Conservation (phyloP, 2,113 vertebrate genomes). For the Burhinus oedicnemus region DNA sequence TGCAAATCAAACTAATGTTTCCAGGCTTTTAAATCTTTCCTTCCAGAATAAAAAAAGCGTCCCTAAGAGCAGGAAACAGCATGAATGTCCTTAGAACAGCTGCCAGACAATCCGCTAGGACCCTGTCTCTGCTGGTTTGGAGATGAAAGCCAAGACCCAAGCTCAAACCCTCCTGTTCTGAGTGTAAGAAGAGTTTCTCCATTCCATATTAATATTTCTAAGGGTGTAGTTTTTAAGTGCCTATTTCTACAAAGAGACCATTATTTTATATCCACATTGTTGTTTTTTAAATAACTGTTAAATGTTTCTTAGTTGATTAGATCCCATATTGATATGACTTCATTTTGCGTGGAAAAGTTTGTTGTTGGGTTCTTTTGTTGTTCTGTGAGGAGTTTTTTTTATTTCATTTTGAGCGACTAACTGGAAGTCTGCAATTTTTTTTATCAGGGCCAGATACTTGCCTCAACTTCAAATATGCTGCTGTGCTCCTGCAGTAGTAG, state of each 20-base stretch:
- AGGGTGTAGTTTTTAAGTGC: neutral
- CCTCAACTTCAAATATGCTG: neutral
- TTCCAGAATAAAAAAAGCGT: neutral
- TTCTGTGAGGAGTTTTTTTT: neutral
- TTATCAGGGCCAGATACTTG: neutral
- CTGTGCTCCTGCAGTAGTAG: neutral
- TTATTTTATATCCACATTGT: neutral
- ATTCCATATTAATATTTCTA: neutral
- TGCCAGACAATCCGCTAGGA: rapidly evolving
- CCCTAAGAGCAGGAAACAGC: neutral
- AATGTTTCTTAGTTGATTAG: neutral
- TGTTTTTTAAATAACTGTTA: neutral
- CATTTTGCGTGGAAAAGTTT: neutral
- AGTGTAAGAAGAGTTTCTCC: neutral
- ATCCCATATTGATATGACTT: neutral
- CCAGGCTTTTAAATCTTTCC: neutral
- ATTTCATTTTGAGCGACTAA: neutral
- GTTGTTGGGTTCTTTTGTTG: neutral
- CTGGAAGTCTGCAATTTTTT: neutral
- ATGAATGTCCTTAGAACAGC: neutral
- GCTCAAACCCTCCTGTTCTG: neutral
- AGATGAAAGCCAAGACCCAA: neutral
- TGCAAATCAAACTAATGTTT: neutral
- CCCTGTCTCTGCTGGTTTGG: neutral
- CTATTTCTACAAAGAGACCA: neutral